Percentiles rank a stretch among this genome's conserved stretches.
Evolutionary conservation across 2,888 invertebrate genomes (phyloP).

Genomic region (Tridacna crocea): DNA sequence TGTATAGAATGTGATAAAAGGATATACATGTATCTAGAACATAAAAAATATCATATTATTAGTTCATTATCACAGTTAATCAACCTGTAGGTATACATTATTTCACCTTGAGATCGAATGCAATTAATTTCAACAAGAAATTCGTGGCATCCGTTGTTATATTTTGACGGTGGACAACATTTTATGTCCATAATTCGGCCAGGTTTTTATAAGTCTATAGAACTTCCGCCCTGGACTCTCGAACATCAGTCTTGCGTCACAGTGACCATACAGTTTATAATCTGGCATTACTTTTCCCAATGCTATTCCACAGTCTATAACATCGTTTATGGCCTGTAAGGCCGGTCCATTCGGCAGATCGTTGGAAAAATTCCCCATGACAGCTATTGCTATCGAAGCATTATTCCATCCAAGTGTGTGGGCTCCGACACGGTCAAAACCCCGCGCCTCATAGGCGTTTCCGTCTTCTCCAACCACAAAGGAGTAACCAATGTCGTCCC

Average conservation of each 20-base stretch:
- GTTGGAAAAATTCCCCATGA: conserved; percentile 78
- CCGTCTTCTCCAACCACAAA: conserved; percentile 93
- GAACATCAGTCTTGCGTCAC: conserved; percentile 67
- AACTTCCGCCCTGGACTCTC: conserved; percentile 74
- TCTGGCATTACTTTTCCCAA: conserved; percentile 67
- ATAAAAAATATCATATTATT: no score
- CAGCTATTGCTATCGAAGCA: conserved; percentile 74
- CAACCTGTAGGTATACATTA: no score
- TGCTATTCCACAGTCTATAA: conserved; percentile 74
- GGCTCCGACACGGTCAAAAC: conserved; percentile 90
- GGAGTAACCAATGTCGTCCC: conserved; percentile 85
- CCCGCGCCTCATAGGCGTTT: conserved; percentile 89
- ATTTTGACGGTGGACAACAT: background rate
- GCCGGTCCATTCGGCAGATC: conserved; percentile 72
- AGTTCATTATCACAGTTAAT: no score
- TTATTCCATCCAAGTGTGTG: conserved; percentile 88
- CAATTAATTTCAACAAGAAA: no score
- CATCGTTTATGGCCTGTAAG: conserved; percentile 59
- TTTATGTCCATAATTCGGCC: conserved; percentile 47
- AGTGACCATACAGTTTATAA: conserved; percentile 77
- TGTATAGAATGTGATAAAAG: no score
- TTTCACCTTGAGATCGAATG: no score
- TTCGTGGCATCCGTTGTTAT: no score
- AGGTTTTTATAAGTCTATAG: conserved; percentile 69
- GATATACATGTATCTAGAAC: no score